phyloP scores from a whole-genome alignment of 2,113 vertebrate species.

The Xenus cinereus region DNA sequence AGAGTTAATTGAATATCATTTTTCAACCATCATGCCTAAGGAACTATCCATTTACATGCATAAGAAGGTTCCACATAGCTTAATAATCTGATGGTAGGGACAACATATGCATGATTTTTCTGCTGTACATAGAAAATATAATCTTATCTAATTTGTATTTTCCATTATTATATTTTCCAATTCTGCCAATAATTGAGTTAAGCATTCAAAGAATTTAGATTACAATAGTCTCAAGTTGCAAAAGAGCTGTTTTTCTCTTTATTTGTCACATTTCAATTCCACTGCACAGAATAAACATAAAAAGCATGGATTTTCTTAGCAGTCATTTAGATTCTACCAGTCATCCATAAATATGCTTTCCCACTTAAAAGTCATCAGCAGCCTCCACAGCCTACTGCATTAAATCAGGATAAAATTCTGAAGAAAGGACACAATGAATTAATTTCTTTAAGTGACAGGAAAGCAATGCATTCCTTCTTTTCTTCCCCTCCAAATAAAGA shows the following conservation, averaged over 20 bases:
- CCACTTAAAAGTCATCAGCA: neutral
- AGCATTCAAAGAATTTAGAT: neutral
- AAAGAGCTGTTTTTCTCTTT: neutral
- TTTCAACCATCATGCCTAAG: neutral
- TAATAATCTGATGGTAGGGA: neutral
- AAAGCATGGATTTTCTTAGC: neutral
- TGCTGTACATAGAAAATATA: neutral
- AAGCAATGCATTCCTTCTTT: neutral
- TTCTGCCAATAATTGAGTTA: neutral
- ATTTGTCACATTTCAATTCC: neutral
- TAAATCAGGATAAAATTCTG: neutral
- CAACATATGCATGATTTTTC: neutral
- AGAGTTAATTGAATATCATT: neutral
- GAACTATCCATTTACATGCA: accelerated
- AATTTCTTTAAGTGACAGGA: neutral
- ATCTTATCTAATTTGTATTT: neutral
- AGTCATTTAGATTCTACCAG: neutral
- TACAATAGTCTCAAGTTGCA: neutral
- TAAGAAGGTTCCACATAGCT: neutral
- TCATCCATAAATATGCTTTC: neutral
- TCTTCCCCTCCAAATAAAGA: neutral
- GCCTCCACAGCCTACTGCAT: neutral
- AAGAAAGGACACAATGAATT: neutral
- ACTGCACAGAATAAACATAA: neutral
- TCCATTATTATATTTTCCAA: neutral